phyloP scores from a whole-genome alignment of 1,140 invertebrate genomes.

The Eupristina koningsbergeri region DNA sequence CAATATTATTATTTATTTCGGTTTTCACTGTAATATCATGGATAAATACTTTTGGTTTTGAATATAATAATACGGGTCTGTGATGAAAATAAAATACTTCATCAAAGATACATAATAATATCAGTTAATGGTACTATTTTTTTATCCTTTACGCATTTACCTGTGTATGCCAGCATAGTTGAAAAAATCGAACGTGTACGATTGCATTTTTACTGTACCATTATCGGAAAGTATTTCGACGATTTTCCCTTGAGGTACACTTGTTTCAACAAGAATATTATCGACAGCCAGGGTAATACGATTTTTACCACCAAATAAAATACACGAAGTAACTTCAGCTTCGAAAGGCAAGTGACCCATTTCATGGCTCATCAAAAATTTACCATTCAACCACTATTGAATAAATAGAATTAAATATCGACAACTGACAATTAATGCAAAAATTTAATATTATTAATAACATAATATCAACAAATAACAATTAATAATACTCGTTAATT shows the following conservation, averaged over 20 bases:
- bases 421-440: no score
- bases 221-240: slow-evolving; percentile 78
- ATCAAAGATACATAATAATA: neutral
- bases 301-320: slow-evolving; percentile 83
- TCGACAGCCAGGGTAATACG: slow-evolving; percentile 93
- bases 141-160: slow-evolving; percentile 52
- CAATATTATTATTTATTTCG: slow-evolving; percentile 76
- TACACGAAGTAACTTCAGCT: slow-evolving; percentile 81
- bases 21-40: slow-evolving; percentile 90
- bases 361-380: slow-evolving; percentile 85
- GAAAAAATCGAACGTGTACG: slow-evolving; percentile 96
- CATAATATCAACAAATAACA: no score
- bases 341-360: slow-evolving; percentile 97
- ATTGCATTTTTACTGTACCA: slow-evolving; percentile 80
- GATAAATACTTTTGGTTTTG: slow-evolving; percentile 87
- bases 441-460: no score
- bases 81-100: slow-evolving; percentile 4
- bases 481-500: no score
- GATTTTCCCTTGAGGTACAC: slow-evolving; percentile 87
- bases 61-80: slow-evolving; percentile 87
- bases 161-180: slow-evolving; percentile 98
- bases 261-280: slow-evolving; percentile 89
- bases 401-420: neutral
- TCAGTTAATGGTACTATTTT: no score
- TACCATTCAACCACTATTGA: slow-evolving; percentile 90